Evolutionary conservation across 1,140 invertebrate genomes (phyloP), one percentile per base, ranked within the genome.

Genomic region (Pemphigus obesinymphae): DNA sequence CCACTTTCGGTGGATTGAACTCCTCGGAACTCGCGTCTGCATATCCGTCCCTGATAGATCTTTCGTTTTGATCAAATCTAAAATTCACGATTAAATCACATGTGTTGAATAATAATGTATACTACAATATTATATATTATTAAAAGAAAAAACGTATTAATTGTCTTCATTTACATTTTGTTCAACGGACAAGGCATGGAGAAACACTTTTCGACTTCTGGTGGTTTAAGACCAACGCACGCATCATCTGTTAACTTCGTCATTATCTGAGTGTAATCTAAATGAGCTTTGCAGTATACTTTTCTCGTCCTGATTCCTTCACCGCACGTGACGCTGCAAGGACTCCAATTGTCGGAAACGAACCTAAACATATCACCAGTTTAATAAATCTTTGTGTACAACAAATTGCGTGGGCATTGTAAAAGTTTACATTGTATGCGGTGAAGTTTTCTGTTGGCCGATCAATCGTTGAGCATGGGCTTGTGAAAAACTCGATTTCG

Each of bases 281-380:
- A 88, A 87, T 95, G 97, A 84, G 98, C 96, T 89, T 97, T 97
- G 88, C 96, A 98, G 82, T 93, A 91, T 2, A 96, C 95, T 84
- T 92, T 90, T 8, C 95, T 90, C 82, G 91, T 92, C 15, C 93
- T 89, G 48, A 93, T 89, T 0, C 96, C 97, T 86, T 96, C 93
- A 0, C 96, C 96, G 86, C 96, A 98, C 0, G 93, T 93, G 0
- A 93, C 93, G 84, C 92, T 95, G 88, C 97, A 98, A 5, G 93
- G 89, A 13, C 94, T 92, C 96, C 96, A 98, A 80, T 94, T 91
- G 48, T 92, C 90, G 17, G 90, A 89, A 66, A 93, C 90, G 86
- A 92, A 95, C 85, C 93, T 94, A 50, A 29, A 48, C 15, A 37
- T 20, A 48, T 29, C 11, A 72, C 26, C 37, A 6, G 23, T 45